Evolutionary conservation across 1,140 invertebrate species (phyloP).

Genomic region (Frieseomelitta varia): DNA sequence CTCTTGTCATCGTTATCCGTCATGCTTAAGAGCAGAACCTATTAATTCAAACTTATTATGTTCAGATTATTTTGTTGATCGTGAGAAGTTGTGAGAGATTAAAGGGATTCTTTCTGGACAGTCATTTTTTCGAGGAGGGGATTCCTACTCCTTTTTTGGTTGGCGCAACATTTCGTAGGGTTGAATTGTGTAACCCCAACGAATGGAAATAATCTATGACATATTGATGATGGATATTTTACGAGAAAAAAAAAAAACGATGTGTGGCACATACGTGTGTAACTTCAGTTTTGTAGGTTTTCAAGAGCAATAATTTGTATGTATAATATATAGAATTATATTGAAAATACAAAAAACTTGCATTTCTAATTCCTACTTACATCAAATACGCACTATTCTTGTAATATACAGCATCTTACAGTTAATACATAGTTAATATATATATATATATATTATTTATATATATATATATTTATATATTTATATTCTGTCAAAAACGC

Average conservation of each 20-base stretch:
- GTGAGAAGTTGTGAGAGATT: neutral
- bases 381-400: constrained; percentile 28
- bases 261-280: neutral
- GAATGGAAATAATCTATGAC: neutral
- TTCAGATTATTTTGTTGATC: neutral
- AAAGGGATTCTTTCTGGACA: neutral
- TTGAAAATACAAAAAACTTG: constrained; percentile 49
- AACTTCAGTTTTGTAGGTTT: neutral
- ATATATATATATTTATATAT: neutral
- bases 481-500: constrained; percentile 21
- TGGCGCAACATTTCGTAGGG: constrained; percentile 1
- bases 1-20: constrained; percentile 19
- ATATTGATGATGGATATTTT: neutral
- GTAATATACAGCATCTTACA: constrained; percentile 40
- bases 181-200: neutral
- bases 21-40: constrained; percentile 2
- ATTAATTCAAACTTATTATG: neutral
- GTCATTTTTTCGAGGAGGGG: neutral
- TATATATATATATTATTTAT: neutral
- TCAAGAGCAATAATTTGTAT: neutral
- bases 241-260: neutral
- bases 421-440: constrained; percentile 13
- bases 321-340: constrained; percentile 43
- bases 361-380: constrained; percentile 34
- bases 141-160: neutral